Evolutionary conservation across 2,888 invertebrate genomes (phyloP).

Genomic region (Epsilonema sp.): DNA sequence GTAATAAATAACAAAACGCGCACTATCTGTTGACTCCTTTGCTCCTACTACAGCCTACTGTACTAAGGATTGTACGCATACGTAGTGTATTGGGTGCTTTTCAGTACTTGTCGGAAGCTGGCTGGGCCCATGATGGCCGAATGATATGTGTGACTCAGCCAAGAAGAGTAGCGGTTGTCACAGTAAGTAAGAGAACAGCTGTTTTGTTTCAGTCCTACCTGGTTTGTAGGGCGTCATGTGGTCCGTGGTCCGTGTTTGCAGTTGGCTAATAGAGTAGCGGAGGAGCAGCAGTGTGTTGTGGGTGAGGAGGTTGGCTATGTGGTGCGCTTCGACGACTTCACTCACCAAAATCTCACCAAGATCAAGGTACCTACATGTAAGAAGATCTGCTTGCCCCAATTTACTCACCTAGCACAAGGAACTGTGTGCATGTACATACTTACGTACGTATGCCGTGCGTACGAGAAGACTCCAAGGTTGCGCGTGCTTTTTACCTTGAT

Average conservation of each 20-base stretch:
- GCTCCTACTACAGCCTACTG: no score
- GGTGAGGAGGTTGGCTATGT: conserved; percentile 64
- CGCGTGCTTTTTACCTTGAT: no score
- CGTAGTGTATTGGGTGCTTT: conserved; percentile 13
- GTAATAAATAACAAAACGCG: conserved; percentile 42
- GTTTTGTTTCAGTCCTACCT: conserved; percentile 1
- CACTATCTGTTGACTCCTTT: no score
- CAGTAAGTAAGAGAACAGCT: conserved; percentile 35
- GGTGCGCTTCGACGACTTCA: conserved; percentile 43
- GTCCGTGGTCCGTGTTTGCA: conserved; percentile 14
- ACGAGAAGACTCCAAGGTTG: no score
- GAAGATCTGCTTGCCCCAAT: conserved; percentile 29
- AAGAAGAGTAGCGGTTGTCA: conserved; percentile 64
- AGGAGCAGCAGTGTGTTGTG: conserved; percentile 56
- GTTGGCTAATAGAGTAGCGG: conserved; percentile 65
- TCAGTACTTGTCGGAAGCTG: conserved; percentile 69
- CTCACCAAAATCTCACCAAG: conserved; percentile 29
- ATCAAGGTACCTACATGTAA: conserved; percentile 33
- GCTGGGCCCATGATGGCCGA: conserved; percentile 53
- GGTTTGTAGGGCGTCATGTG: not conserved
- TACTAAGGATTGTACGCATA: not conserved
- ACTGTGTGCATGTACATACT: no score
- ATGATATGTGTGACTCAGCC: conserved; percentile 78
- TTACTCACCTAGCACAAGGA: no score
- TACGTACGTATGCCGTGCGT: no score